Conservation (phyloP, 1,140 invertebrate species). For the Archivesica marissinica region DNA sequence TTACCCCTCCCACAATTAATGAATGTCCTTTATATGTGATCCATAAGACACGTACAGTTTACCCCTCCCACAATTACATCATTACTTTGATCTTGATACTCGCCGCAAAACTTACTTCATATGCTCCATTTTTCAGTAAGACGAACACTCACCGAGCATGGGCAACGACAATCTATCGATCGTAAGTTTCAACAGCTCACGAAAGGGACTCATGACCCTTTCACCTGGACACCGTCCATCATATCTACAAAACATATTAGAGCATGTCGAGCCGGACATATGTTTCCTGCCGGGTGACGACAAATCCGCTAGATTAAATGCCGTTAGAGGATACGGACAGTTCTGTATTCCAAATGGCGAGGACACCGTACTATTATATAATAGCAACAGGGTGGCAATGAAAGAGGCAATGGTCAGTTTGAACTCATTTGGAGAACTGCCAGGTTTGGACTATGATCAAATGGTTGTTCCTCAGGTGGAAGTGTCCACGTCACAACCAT, state of each 20-base stretch:
- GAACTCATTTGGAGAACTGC: slow-evolving; percentile 16
- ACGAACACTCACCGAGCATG: not conserved
- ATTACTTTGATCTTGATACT: not conserved
- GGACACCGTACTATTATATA: slow-evolving; percentile 29
- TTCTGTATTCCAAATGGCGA: not conserved
- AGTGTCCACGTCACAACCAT: not conserved
- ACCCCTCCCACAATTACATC: not conserved
- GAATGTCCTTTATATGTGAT: not conserved
- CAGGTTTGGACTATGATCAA: slow-evolving; percentile 14
- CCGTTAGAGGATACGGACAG: slow-evolving; percentile 23
- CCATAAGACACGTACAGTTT: not conserved
- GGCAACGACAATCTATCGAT: slow-evolving; percentile 38
- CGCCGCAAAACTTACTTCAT: not conserved
- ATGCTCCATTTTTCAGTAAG: not conserved
- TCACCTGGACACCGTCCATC: not conserved
- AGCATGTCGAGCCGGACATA: slow-evolving; percentile 17
- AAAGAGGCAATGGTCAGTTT: slow-evolving; percentile 20
- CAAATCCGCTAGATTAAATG: slow-evolving; percentile 21
- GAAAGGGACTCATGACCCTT: not conserved
- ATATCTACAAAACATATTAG: not conserved
- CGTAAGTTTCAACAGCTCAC: slow-evolving; percentile 15
- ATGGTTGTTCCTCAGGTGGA: slow-evolving; percentile 25
- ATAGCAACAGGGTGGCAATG: slow-evolving; percentile 16
- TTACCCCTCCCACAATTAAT: not conserved
- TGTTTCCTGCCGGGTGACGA: slow-evolving; percentile 43